Evolutionary conservation across 1,140 invertebrate species (phyloP).

Genomic region (Aphaenogaster floridana): DNA sequence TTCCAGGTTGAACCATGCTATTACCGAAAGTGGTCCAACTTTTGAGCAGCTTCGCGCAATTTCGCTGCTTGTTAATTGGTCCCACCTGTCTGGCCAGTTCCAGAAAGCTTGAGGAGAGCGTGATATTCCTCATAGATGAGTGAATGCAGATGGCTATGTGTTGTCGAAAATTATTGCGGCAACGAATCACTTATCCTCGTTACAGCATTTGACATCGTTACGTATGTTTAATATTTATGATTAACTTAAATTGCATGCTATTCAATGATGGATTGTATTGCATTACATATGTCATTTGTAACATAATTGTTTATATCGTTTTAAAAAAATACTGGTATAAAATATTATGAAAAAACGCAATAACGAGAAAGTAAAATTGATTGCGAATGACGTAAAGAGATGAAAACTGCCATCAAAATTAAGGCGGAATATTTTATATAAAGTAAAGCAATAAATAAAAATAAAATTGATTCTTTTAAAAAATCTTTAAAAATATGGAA

Average conservation of each 20-base stretch:
- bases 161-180: slow-evolving; percentile 26
- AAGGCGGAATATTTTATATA: background rate
- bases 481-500: background rate
- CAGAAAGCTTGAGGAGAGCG: background rate
- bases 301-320: background rate
- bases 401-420: background rate
- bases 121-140: slow-evolving; percentile 46
- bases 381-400: background rate
- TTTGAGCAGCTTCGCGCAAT: slow-evolving; percentile 55
- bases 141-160: slow-evolving; percentile 4
- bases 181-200: slow-evolving; percentile 23
- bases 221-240: slow-evolving; percentile 14
- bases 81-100: slow-evolving; percentile 66
- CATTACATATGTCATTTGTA: slow-evolving; percentile 1
- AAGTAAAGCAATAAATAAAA: background rate
- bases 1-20: background rate
- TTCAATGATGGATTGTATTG: background rate
- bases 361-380: background rate
- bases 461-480: background rate
- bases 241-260: slow-evolving; percentile 12
- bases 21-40: slow-evolving; percentile 60
- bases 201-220: slow-evolving; percentile 13
- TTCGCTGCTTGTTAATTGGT: slow-evolving; percentile 71
- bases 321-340: background rate
- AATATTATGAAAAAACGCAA: background rate